These are phyloP conservation scores for Limnephilus rhombicus DNA, from an alignment of 2,888 invertebrate species.

Conservation along the genomic window DNA sequence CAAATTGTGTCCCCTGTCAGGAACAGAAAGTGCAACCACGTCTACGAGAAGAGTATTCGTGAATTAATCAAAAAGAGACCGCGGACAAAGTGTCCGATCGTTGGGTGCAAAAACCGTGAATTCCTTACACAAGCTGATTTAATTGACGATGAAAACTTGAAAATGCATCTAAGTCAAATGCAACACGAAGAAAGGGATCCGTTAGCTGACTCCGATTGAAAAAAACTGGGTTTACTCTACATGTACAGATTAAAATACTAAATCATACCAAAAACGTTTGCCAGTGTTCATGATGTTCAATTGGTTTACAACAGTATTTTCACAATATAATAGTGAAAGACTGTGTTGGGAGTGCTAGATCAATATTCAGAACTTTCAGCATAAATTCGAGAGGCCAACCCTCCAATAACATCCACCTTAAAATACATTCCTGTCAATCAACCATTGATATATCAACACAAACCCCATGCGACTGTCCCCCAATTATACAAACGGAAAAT, in stretches of 20 bases:
- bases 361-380: too few species aligned
- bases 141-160: conserved; percentile 34
- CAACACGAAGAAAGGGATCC: conserved; percentile 25
- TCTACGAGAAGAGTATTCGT: conserved; percentile 53
- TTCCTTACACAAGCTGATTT: conserved; percentile 32
- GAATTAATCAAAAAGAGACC: conserved; percentile 35
- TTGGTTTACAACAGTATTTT: background rate
- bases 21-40: conserved; percentile 53
- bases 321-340: background rate
- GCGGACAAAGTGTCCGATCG: conserved; percentile 35
- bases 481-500: too few species aligned
- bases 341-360: background rate
- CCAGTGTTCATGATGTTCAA: background rate
- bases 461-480: too few species aligned
- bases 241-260: background rate
- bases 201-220: conserved; percentile 28
- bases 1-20: conserved; percentile 50
- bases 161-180: conserved; percentile 37
- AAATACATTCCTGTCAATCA: too few species aligned
- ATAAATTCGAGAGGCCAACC: too few species aligned
- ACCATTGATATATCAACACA: too few species aligned
- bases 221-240: background rate
- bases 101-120: conserved; percentile 42
- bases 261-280: background rate
- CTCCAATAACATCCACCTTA: too few species aligned